Conservation (phyloP, 2,113 vertebrate species). For the Ictalurus punctatus region DNA sequence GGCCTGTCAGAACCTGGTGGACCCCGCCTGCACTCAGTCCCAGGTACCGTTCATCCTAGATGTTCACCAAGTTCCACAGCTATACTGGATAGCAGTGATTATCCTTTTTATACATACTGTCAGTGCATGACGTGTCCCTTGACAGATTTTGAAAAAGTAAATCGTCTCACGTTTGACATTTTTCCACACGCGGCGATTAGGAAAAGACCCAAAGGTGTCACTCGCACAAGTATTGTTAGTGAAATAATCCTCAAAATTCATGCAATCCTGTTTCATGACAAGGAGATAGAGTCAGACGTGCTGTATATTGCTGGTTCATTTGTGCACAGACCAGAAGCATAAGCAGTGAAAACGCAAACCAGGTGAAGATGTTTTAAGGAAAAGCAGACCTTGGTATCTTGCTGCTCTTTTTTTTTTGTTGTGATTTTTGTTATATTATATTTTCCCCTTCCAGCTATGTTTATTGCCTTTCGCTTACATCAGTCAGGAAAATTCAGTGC, state of each 20-base stretch:
- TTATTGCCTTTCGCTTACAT: background rate
- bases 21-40: conserved; percentile 93
- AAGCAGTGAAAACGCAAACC: background rate
- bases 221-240: background rate
- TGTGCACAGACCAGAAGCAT: background rate
- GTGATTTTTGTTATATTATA: background rate
- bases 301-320: background rate
- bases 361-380: background rate
- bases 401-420: background rate
- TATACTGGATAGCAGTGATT: background rate
- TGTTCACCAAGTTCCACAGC: background rate
- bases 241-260: background rate
- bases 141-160: background rate
- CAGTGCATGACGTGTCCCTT: background rate
- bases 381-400: background rate
- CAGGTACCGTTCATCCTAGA: conserved; percentile 75
- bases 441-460: background rate
- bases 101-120: background rate
- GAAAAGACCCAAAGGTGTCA: background rate
- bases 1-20: conserved; percentile 96
- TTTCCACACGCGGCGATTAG: background rate
- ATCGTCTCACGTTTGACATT: background rate
- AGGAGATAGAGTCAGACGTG: background rate
- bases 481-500: background rate
- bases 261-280: background rate